Evolutionary conservation across 2,797 vertebrate species (phyloP).

Genomic region (Myoxocephalus aenaeus): DNA sequence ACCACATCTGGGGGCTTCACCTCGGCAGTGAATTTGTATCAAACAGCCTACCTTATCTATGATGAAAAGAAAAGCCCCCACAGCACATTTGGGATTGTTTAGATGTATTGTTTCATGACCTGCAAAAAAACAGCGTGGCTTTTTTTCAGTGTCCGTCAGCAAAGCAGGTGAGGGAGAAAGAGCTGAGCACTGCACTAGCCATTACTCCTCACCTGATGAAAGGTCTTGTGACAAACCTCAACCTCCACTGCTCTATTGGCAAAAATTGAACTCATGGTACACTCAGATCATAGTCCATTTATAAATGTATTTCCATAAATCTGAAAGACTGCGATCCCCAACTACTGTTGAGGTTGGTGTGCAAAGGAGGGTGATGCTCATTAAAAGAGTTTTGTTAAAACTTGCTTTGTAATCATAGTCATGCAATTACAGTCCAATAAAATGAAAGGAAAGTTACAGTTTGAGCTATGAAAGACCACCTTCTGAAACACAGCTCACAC

Average conservation of each 20-base stretch:
- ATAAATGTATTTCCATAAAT: not conserved
- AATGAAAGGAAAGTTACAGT: not conserved
- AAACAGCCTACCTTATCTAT: constrained; percentile 43
- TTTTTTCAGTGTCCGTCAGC: constrained; percentile 74
- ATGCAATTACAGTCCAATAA: constrained; percentile 3
- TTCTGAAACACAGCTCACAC: constrained; percentile 28
- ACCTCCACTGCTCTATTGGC: constrained; percentile 19
- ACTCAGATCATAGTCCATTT: constrained; percentile 9
- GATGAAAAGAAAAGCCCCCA: constrained; percentile 62
- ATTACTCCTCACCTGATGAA: constrained; percentile 66
- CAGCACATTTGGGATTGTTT: constrained; percentile 72
- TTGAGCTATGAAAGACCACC: not conserved
- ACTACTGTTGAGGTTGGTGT: not conserved
- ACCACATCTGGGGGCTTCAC: constrained; percentile 48
- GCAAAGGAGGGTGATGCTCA: not conserved
- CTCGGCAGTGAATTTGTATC: constrained; percentile 47
- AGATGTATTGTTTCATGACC: constrained; percentile 69
- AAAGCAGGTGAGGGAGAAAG: constrained; percentile 70
- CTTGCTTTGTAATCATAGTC: not conserved
- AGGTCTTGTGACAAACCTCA: constrained; percentile 44
- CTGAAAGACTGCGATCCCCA: not conserved
- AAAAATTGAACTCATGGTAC: constrained; percentile 5
- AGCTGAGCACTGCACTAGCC: constrained; percentile 64
- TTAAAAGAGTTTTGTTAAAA: not conserved
- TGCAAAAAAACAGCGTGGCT: constrained; percentile 57